Base-by-base conservation (phyloP, 2,797 vertebrate genomes). In the Sebastes minor region DNA sequence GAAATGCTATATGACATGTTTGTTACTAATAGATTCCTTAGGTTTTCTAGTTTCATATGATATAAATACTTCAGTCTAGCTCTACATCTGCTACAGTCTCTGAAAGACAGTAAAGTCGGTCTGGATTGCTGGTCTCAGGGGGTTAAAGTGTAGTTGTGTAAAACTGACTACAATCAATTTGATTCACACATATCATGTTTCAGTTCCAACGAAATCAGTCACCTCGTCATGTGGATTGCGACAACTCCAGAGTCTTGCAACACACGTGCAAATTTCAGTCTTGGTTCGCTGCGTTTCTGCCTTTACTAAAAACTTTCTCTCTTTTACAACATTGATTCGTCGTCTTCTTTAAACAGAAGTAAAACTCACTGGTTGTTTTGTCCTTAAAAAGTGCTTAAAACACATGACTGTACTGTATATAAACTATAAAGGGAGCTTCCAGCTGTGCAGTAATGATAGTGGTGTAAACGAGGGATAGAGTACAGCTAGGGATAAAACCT, bases 101-200 rank as follows among this genome's bases (percentile, higher is more conserved):
- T 49, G 46, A 49, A 49, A 49, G 46, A 49, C 18, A 49, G 16
- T 18, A 20, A 49, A 20, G 18, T 8, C 0, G 18, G 46, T 49
- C 46, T 0, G 46, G 46, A 49, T 20, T 49, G 46, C 8, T 0
- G 8, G 0, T 49, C 2, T 49, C 18, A 49, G 46, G 18, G 3
- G 46, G 46, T 49, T 49, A 49, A 20, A 49, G 16, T 49, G 0
- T 46, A 28, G 18, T 13, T 18, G 6, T 68, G 14, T 61, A n/a
- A 55, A 63, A 52, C 35, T 30, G 23, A 8, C 32, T 22, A 13
- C 46, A 63, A 3, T 28, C 8, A 32, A 62, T 62, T 62, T 71
- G 32, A 60, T 52, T 55, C 28, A 28, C 22, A 52, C 18, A 60
- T 7, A 28, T 55, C n/a, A n/a, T 20, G 18, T 20, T 49, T 8